A percentile compares a stretch with the other conserved stretches of the same genome.
Conservation (phyloP, 2,113 vertebrate species). For the Dicaeum eximium region DNA sequence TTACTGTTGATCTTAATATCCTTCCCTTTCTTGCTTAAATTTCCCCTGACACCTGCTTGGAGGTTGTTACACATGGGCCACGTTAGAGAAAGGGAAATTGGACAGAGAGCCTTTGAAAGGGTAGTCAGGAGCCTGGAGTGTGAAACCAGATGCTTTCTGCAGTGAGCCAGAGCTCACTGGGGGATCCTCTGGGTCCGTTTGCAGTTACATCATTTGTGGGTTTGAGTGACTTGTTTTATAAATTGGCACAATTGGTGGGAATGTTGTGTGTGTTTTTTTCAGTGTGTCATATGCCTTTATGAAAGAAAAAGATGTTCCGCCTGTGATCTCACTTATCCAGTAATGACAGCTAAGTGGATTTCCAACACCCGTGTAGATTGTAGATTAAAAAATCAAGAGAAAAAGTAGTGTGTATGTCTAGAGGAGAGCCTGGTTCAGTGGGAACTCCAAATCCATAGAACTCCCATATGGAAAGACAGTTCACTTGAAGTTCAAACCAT, state of each 20-base stretch:
- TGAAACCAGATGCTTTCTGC: constrained; percentile 40
- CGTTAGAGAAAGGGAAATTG: constrained; percentile 6
- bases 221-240: constrained; percentile 39
- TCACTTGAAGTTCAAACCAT: constrained; percentile 38
- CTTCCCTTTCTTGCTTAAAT: constrained; percentile 46
- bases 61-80: constrained; percentile 4
- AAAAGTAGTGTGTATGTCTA: not conserved
- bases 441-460: constrained; percentile 37
- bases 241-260: constrained; percentile 45
- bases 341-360: constrained; percentile 21
- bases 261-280: not conserved
- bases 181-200: not conserved
- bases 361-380: not conserved
- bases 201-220: not conserved
- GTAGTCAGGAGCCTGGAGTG: not conserved
- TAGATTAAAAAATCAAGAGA: constrained; percentile 26
- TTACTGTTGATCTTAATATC: constrained; percentile 46
- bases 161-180: not conserved
- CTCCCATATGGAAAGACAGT: constrained; percentile 24
- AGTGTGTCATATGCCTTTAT: not conserved
- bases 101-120: constrained; percentile 14
- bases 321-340: constrained; percentile 38
- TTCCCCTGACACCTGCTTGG: constrained; percentile 50
- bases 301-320: constrained; percentile 34
- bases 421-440: constrained; percentile 7